These are phyloP conservation scores for Malacosoma neustria DNA, from an alignment of 2,888 invertebrate species.

Conservation along the genomic window DNA sequence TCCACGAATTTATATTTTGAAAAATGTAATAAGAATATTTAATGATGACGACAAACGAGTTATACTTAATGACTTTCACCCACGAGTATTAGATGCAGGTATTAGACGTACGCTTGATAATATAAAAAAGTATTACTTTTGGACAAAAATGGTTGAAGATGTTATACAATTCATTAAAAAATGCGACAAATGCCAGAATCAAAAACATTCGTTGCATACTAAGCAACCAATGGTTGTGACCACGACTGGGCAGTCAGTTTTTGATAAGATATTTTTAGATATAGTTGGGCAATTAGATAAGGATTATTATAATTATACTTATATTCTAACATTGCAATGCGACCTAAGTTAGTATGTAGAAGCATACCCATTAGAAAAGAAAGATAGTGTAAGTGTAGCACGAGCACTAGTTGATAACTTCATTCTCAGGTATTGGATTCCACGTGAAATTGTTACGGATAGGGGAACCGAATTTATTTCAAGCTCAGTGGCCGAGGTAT, in stretches of 20 bases:
- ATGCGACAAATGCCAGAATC: conserved; percentile 4
- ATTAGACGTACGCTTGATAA: conserved; percentile 1
- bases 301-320: neutral
- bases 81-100: neutral
- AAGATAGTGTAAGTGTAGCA: neutral
- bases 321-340: conserved; percentile 6
- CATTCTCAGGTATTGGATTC: neutral
- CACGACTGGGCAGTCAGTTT: conserved; percentile 1
- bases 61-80: conserved; percentile 1
- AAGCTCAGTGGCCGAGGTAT: conserved; percentile 6
- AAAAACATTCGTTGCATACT: neutral
- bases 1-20: neutral
- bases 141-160: conserved; percentile 4
- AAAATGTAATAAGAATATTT: neutral
- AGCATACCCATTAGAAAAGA: conserved; percentile 1
- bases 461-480: conserved; percentile 8
- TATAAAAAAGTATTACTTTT: conserved; percentile 1
- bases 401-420: conserved; percentile 1
- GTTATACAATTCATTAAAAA: conserved; percentile 2
- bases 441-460: conserved; percentile 5
- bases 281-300: conserved; percentile 4
- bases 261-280: conserved; percentile 3
- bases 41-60: neutral
- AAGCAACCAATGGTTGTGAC: conserved; percentile 5
- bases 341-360: conserved; percentile 2